Conservation (phyloP, 2,113 vertebrate genomes). For the Aepyceros melampus region DNA sequence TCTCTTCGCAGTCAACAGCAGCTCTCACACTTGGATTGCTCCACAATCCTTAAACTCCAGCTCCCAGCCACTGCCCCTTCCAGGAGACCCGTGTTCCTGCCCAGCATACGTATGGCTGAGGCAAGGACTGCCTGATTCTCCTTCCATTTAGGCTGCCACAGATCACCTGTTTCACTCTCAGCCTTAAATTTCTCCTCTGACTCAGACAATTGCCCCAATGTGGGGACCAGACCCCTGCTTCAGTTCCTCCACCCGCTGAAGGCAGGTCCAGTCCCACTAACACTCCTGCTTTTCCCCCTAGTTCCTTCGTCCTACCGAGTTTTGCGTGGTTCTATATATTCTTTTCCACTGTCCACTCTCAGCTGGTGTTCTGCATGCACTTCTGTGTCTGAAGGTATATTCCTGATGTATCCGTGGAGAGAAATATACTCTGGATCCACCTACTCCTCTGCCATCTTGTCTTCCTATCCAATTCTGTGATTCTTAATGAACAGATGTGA, state of each 20-base stretch:
- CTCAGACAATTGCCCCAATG: not conserved
- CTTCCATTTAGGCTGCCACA: not conserved
- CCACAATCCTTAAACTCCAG: not conserved
- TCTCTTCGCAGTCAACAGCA: not conserved
- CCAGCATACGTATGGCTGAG: not conserved
- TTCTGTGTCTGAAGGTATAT: not conserved
- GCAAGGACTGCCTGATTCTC: not conserved
- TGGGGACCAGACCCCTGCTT: not conserved
- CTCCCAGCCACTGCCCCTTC: rapidly evolving
- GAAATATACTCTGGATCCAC: not conserved
- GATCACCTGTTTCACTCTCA: not conserved
- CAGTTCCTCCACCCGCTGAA: not conserved
- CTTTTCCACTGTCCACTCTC: not conserved
- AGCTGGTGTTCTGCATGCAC: not conserved
- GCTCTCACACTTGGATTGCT: not conserved
- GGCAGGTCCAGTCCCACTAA: not conserved
- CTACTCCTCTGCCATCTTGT: not conserved
- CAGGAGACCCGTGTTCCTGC: not conserved
- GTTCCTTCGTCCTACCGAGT: rapidly evolving
- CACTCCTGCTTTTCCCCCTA: not conserved
- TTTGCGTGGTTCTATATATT: not conserved
- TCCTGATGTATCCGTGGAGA: not conserved
- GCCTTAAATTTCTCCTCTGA: not conserved
- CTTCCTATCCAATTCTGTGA: not conserved
- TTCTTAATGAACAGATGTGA: not conserved